Base-by-base conservation (phyloP, 2,888 invertebrate species). In the Ptilodon capucinus region DNA sequence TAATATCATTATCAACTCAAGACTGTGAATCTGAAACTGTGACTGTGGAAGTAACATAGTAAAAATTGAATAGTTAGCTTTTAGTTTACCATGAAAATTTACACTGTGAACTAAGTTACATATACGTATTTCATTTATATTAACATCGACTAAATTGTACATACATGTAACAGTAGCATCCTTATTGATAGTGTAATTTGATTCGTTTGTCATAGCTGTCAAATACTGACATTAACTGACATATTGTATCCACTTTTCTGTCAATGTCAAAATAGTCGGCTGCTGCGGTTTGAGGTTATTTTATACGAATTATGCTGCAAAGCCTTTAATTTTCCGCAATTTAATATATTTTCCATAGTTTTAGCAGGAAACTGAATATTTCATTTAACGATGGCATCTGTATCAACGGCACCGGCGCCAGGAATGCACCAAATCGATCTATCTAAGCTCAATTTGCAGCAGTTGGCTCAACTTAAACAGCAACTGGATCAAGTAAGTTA, bases 401-500 rank as follows among this genome's bases (percentile, higher is more conserved):
- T 93, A 70, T 93, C 94, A 30, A 82, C 92, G 53, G 87, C 89
- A 23, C 94, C 94, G 63, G 93, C 93, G 53, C 92, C 94, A 23
- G 93, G 94, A 52, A 92, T 94, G 88, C 94, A 96, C 71, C 94
- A 95, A 86, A 94, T 97, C 57, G 97, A 97, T 86, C 91, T 97
- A 66, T 94, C 95, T 3, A 95, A 95, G 71, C 89, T 98, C 60
- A 95, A 93, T 83, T 84, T 97, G 44, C 95, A 94, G 64, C 97
- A 97, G 84, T 92, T 98, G 76, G 94, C 95, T 60, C 94, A 96
- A 72, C 87, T 98, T 46, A 97, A 96, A 81, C 95, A 96, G 74
- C 97, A 97, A 89, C 90, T 98, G 61, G 97, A 98, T 84, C 95
- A 96, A 92, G 96, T 96, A 68, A 66, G 65, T 57, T 48, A 28